Percentiles rank a stretch among this genome's conserved stretches.
Evolutionary conservation across 2,797 vertebrate genomes (phyloP).

Genomic region (Phataginus tricuspis): DNA sequence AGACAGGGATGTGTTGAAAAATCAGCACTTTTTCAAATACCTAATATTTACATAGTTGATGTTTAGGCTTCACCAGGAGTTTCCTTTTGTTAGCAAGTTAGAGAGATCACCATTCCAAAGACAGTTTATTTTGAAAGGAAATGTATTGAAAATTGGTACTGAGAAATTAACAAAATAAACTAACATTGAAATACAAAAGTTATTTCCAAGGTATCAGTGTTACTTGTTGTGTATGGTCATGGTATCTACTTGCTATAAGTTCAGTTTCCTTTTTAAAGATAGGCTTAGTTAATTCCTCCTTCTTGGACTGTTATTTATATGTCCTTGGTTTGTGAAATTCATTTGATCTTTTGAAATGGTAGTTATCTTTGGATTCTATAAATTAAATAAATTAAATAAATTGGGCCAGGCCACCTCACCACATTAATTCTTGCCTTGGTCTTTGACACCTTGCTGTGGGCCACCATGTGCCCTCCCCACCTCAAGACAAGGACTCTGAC

Average conservation of each 20-base stretch:
- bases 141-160: not conserved
- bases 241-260: not conserved
- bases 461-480: not conserved
- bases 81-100: not conserved
- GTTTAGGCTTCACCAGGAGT: not conserved
- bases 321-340: not conserved
- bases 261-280: not conserved
- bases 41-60: not conserved
- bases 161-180: not conserved
- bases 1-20: not conserved
- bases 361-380: not conserved
- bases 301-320: not conserved
- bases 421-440: not conserved
- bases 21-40: not conserved
- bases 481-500: not conserved
- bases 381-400: not conserved
- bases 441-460: not conserved
- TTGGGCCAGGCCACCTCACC: not conserved
- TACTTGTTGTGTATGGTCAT: not conserved
- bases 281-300: not conserved
- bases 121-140: slow-evolving; percentile 23
- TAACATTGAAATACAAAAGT: not conserved
- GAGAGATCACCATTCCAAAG: not conserved
- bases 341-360: not conserved
- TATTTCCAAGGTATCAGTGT: not conserved